A percentile compares a stretch with the other conserved stretches of the same genome.
phyloP scores from a whole-genome alignment of 1,140 invertebrate species.

The Himalopsyche phryganea region DNA sequence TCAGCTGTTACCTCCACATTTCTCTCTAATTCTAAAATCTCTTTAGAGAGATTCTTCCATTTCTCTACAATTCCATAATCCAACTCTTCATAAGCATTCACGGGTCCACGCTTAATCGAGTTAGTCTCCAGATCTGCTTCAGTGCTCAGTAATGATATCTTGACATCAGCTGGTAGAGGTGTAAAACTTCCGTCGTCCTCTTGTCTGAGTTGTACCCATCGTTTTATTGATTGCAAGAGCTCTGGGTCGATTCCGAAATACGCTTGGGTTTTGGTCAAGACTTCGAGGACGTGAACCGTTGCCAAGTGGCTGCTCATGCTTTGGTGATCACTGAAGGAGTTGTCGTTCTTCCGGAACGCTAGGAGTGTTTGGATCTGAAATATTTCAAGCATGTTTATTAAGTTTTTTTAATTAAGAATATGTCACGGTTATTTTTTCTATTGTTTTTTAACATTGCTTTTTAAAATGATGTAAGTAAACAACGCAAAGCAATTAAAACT shows the following conservation, averaged over 20 bases:
- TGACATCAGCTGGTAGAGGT: slow-evolving; percentile 53
- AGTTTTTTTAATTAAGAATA: too few relatives aligned
- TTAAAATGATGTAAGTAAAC: too few relatives aligned
- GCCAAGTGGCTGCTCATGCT: slow-evolving; percentile 56
- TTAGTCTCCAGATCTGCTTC: slow-evolving; percentile 43
- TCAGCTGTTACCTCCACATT: slow-evolving; percentile 58
- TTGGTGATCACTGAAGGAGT: slow-evolving; percentile 62
- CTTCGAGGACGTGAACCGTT: slow-evolving; percentile 57
- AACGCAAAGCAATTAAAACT: too few relatives aligned
- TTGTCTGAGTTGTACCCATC: slow-evolving; percentile 58
- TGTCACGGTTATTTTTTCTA: too few relatives aligned
- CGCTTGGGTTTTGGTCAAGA: slow-evolving; percentile 56
- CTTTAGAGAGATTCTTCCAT: slow-evolving; percentile 49
- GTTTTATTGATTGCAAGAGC: slow-evolving; percentile 54
- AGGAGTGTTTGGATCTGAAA: slow-evolving; percentile 59
- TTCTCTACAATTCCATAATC: slow-evolving; percentile 39
- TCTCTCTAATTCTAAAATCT: slow-evolving; percentile 49
- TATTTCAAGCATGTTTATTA: too few relatives aligned
- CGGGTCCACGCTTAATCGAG: slow-evolving; percentile 24
- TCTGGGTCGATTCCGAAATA: slow-evolving; percentile 58
- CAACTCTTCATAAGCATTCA: slow-evolving; percentile 27
- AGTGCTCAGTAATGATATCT: slow-evolving; percentile 49
- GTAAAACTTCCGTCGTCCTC: slow-evolving; percentile 58
- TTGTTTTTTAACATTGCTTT: too few relatives aligned
- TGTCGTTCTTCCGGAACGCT: slow-evolving; percentile 57